Conservation (phyloP, 2,797 vertebrate species). For the Sebastiscus tertius region DNA sequence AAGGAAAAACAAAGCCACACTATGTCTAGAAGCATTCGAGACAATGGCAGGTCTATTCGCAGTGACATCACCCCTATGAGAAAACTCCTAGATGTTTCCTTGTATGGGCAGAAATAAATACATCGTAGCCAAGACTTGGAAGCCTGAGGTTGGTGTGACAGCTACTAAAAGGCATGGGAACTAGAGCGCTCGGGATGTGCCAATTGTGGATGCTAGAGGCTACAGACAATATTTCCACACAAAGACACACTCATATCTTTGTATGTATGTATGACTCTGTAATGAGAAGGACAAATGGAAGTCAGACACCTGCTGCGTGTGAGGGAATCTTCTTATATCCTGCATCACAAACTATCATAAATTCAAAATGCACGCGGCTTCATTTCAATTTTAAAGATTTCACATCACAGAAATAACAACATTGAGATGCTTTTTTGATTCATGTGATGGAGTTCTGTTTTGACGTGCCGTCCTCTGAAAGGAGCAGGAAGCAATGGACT, state of each 20-base stretch:
- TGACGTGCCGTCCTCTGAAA: neutral
- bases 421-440: neutral
- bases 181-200: neutral
- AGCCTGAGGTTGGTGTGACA: conserved; percentile 39
- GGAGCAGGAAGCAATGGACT: neutral
- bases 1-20: conserved; percentile 38
- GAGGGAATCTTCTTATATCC: neutral
- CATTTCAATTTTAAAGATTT: conserved; percentile 2
- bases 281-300: neutral
- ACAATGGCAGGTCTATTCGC: conserved; percentile 59
- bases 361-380: neutral
- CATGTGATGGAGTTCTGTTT: conserved; percentile 17
- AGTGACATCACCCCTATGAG: conserved; percentile 47
- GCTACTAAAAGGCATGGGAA: conserved; percentile 30
- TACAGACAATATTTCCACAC: conserved; percentile 15
- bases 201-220: conserved; percentile 21
- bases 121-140: conserved; percentile 26
- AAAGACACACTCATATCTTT: conserved; percentile 32
- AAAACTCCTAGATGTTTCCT: conserved; percentile 38
- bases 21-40: conserved; percentile 20
- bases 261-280: neutral
- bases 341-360: neutral
- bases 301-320: conserved; percentile 40
- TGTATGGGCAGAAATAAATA: conserved; percentile 44
- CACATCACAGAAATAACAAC: neutral